Base-by-base conservation (phyloP, 2,113 vertebrate species). In the Paralichthys olivaceus region DNA sequence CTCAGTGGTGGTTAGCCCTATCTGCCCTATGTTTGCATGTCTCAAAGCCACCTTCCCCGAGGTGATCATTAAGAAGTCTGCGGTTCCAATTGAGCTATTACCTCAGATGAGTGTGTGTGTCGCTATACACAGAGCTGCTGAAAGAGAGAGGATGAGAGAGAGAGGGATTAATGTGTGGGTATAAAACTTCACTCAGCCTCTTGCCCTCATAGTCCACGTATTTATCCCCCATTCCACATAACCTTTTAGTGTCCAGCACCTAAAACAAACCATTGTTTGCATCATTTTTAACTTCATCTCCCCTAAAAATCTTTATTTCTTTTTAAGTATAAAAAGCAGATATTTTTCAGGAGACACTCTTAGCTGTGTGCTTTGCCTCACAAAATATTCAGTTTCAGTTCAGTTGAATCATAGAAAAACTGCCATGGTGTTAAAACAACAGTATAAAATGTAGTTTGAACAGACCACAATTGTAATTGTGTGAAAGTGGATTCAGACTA, bases 21-120 rank as follows among this genome's bases (percentile, higher is more conserved):
- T 72, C 82, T 91, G 92, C 84, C 87, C 90, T 80, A 91, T 81
- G 40, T 76, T 59, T 89, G 87, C 4, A 60, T 89, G 73, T 91
- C 84, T 92, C 80, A 86, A 85, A 90, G 92, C 87, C 85, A 80
- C 79, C 88, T 56, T 57, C 86, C 90, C 88, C 91, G 90, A 92
- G 93, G 89, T 84, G 90, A 92, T 91, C 89, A 87, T 92, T 93
- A 90, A 93, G 94, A 94, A 91, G 90, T 83, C 92, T 85, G 19
- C 86, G 77, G 92, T 89, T 90, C 84, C 87, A 93, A 89, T 93
- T 90, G 92, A 91, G 91, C 94, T 93, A 93, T 93, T 94, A 93
- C 86, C 88, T 92, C 90, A 93, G 92, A 95, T 95, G 93, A 95
- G 49, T 22, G 90, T 87, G 92, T 74, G 79, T 88, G 87, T 84